Evolutionary conservation across 2,797 vertebrate species (phyloP).

Genomic region (Labeo calbasu): DNA sequence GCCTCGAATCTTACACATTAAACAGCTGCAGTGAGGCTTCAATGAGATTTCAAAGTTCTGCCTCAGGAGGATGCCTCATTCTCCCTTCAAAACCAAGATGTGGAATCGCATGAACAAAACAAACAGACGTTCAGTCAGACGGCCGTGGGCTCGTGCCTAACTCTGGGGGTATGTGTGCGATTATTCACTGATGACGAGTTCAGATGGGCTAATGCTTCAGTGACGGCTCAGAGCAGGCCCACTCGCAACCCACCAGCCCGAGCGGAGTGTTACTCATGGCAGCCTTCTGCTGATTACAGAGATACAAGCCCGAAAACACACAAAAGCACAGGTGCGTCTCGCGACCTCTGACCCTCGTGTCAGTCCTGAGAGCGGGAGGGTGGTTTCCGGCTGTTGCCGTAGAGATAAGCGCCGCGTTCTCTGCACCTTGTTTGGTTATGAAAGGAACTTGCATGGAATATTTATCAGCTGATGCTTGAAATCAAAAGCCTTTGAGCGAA

Average conservation of each 20-base stretch:
- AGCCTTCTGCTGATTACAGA: constrained; percentile 52
- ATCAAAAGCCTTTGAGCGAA: constrained; percentile 75
- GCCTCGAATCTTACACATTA: constrained; percentile 17
- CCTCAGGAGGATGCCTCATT: constrained; percentile 4
- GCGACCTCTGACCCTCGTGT: constrained; percentile 61
- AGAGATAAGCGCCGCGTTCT: constrained; percentile 75
- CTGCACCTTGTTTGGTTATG: constrained; percentile 77
- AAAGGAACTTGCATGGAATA: constrained; percentile 81
- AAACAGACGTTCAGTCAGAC: constrained; percentile 21
- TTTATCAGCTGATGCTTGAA: constrained; percentile 76
- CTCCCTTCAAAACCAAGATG: neutral
- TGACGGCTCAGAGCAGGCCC: constrained; percentile 47
- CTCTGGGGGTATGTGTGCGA: constrained; percentile 29
- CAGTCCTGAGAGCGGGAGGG: constrained; percentile 63
- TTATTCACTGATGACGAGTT: constrained; percentile 57
- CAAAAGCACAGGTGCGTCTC: constrained; percentile 25
- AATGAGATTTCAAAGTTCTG: constrained; percentile 41
- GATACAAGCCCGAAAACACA: constrained; percentile 21
- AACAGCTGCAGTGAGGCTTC: constrained; percentile 4
- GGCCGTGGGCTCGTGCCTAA: constrained; percentile 31
- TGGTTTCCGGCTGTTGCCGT: constrained; percentile 69
- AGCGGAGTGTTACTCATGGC: constrained; percentile 51
- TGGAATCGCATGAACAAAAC: constrained; percentile 22
- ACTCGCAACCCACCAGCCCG: constrained; percentile 47
- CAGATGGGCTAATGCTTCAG: constrained; percentile 51